Evolutionary conservation across 2,888 invertebrate species (phyloP), one percentile per base, ranked within the genome.

Genomic region (Eupithecia centaureata): DNA sequence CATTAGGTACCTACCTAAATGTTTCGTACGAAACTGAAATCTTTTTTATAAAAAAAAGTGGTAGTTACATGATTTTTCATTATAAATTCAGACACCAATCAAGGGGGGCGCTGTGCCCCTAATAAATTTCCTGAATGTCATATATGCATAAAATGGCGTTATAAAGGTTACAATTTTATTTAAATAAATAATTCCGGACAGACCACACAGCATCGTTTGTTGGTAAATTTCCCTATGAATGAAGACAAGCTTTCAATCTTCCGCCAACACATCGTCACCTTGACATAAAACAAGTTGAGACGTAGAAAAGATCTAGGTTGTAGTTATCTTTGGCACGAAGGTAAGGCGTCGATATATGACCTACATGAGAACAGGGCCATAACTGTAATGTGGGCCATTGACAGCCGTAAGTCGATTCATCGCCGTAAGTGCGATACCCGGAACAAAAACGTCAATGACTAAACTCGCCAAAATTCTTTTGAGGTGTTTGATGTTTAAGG

Each of bases 371-470:
- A 66, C 65, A 62, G 12, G 35, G 58, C 72, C 74, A 72, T 75
- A 75, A 73, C 73, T 70, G 76, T 76, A 72, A 73, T 68, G 65
- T 74, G 68, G 73, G 72, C 63, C 73, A 69, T 42, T 67, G 69
- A n/a, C 54, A 54, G 69, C 54, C 38, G 59, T 22, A 32, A 28
- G 30, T 15, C 51, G 60, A 70, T 25, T 69, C 69, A 70, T 63
- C 60, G 56, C 47, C 65, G n/a, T 66, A 66, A 63, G 65, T 63
- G 52, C 63, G 63, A 69, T 69, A 65, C 65, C 61, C 65, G 68
- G 65, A 69, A 69, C 47, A 63, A 69, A 38, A 68, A 65, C 52
- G 60, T 38, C 22, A 32, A 8, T 63, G 42, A 56, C 54, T 56
- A 30, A 56, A n/a, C 47, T 22, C 18, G 47, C 47, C 10, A 10